A percentile compares a stretch with the other conserved stretches of the same genome.
phyloP scores from a whole-genome alignment of 2,797 vertebrate species.

The Sebastes vulpes region DNA sequence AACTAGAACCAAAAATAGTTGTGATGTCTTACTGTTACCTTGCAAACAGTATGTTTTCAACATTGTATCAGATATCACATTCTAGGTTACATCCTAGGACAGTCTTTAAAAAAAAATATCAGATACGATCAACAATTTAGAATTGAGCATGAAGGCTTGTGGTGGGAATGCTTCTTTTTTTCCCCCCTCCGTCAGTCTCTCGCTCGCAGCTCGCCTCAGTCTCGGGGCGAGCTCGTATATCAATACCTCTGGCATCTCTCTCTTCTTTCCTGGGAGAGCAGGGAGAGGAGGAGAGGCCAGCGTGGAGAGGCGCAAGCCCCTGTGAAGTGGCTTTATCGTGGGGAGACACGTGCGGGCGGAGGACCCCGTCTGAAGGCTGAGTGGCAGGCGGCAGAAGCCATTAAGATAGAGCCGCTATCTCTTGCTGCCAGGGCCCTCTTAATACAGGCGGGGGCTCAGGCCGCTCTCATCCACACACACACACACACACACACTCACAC shows the following conservation, averaged over 20 bases:
- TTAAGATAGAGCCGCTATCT: slow-evolving; percentile 87
- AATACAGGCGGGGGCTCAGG: slow-evolving; percentile 68
- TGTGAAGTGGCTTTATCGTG: slow-evolving; percentile 87
- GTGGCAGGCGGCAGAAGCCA: slow-evolving; percentile 83
- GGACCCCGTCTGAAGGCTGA: slow-evolving; percentile 82
- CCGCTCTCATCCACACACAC: slow-evolving; percentile 37
- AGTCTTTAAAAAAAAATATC: slow-evolving; percentile 11
- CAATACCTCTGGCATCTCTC: slow-evolving; percentile 57
- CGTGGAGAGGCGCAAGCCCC: slow-evolving; percentile 80
- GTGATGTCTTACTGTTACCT: not conserved
- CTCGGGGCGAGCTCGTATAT: slow-evolving; percentile 59
- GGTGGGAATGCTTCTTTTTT: not conserved
- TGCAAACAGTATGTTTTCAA: not conserved
- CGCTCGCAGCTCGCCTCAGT: slow-evolving; percentile 27
- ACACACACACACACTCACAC: slow-evolving; percentile 5
- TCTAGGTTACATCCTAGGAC: slow-evolving; percentile 14
- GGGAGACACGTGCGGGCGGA: slow-evolving; percentile 70
- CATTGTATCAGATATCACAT: not conserved
- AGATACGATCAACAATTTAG: slow-evolving; percentile 40
- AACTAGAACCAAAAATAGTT: not conserved
- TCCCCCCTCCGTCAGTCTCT: not conserved
- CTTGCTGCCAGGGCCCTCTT: slow-evolving; percentile 75
- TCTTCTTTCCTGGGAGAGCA: slow-evolving; percentile 39
- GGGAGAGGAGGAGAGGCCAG: slow-evolving; percentile 68
- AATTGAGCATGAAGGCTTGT: slow-evolving; percentile 15